phyloP scores from a whole-genome alignment of 2,113 vertebrate genomes.

The Aviceda subcristata region DNA sequence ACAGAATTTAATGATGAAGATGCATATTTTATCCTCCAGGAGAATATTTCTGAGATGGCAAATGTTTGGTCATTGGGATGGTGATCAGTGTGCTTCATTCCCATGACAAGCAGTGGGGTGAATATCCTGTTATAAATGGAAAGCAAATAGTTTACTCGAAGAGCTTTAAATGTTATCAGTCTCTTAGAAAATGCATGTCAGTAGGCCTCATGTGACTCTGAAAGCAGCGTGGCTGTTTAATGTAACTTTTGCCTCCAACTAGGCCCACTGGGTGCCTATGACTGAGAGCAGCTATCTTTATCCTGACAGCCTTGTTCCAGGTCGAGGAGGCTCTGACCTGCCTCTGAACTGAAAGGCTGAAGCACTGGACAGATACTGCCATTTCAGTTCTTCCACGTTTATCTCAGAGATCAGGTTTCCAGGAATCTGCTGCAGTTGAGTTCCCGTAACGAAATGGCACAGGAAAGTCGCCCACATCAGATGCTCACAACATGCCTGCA shows the following conservation, averaged over 20 bases:
- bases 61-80: not conserved
- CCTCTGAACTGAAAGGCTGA: not conserved
- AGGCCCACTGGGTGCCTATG: not conserved
- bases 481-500: not conserved
- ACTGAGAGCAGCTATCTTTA: not conserved
- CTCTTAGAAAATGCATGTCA: slow-evolving; percentile 26
- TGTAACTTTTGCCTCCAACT: slow-evolving; percentile 2
- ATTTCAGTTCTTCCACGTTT: not conserved
- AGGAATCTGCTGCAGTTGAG: not conserved
- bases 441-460: not conserved
- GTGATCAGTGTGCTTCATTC: not conserved
- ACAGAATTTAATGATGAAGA: not conserved
- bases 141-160: not conserved
- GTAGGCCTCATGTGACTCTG: not conserved
- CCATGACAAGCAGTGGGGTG: not conserved
- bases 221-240: not conserved
- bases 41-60: not conserved
- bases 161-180: slow-evolving; percentile 20
- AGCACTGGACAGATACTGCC: not conserved
- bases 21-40: not conserved
- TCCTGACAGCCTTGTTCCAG: not conserved
- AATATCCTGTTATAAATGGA: not conserved
- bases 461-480: not conserved
- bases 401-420: not conserved
- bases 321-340: not conserved